Base-by-base conservation (phyloP, 2,888 invertebrate species). In the Ormyrus thymus region DNA sequence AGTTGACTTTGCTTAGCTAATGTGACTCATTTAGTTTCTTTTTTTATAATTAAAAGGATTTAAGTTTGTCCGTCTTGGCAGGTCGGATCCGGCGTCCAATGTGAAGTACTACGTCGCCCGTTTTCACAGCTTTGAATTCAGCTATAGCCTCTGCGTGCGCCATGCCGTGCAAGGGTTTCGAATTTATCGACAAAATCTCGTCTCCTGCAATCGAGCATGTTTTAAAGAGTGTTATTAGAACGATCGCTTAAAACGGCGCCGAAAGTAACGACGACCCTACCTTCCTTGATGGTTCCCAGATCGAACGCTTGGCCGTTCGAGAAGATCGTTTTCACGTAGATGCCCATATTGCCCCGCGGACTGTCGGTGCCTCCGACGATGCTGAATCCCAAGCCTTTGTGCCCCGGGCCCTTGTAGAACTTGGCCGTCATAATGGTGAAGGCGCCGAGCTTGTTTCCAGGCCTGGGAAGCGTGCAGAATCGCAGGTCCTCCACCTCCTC, bases 291-390 rank as follows among this genome's bases (percentile, higher is more conserved):
- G 82, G 93, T 92, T 45, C 94, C 95, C 84, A 94, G 93, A 86
- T 97, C 96, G 50, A 96, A 95, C 10, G 97, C 96, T 89, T 97
- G 95, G 6, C 97, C 97, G 84, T 95, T 94, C 79, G 95, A 94
- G 87, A 96, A 96, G 82, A 97, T 94, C 45, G 96, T 95, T 90
- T 97, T 96, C 29, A 97, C 95, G 88, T 95, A 97, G 84, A 97
- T 96, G 61, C 97, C 97, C 93, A 97, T 95, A 84, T 94, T 94
- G 0, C 96, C 97, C 82, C 94, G 94, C 1, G 96, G 95, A 11
- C 96, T 96, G 88, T 97, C 97, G 73, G 93, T 93, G 1, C 97
- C 97, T 11, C 97, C 97, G 29, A 97, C 97, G 83, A 97, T 96
- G 84, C 96, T 97, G 91, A 97, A 97, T 15, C 97, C 97, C 43